Base-by-base conservation (phyloP, 2,888 invertebrate genomes). In the Cephalotes varians region DNA sequence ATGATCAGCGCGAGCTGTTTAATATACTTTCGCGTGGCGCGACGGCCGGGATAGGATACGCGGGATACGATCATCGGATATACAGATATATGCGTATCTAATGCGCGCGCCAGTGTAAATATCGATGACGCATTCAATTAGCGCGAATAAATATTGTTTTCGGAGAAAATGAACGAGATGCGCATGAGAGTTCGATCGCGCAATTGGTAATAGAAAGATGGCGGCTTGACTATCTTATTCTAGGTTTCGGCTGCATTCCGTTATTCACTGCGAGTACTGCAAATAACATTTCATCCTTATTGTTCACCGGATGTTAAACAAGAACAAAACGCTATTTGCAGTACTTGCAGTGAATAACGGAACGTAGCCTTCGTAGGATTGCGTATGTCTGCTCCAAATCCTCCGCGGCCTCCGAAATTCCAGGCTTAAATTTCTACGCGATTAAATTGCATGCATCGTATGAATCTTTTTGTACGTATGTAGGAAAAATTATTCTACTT, bases 121-220 rank as follows among this genome's bases (percentile, higher is more conserved):
- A 77, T 28, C 44, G 31, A 69, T 56, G 44, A 69, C 40, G 31
- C 44, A 58, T 79, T 71, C 44, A 79, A 69, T 79, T 71, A 69
- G 12, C 44, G 69, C 71, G 56, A 58, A 79, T 79, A 79, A 79
- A 79, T 69, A 79, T 69, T 79, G 54, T 69, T 31, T 77, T 7
- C 54, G 21, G 21, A 77, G 31, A 25, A 69, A 77, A 44, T 77
- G 31, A 44, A 69, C 31, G 25, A 77, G 21, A 18, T 25, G 54
- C n/a, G 54, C 7, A 9, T n/a, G n/a, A n/a, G n/a, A n/a, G 12
- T 44, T 21, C 12, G 69, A 56, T 47, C 37, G 31, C 7, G 54
- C 15, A 54, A 47, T 56, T 44, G 44, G 2, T n/a, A 34, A 9
- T 56, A 71, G 40, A 34, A 64, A 18, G 21, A 12, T 12, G 37